phyloP scores from a whole-genome alignment of 2,797 vertebrate species.

The Esox masquinongy region DNA sequence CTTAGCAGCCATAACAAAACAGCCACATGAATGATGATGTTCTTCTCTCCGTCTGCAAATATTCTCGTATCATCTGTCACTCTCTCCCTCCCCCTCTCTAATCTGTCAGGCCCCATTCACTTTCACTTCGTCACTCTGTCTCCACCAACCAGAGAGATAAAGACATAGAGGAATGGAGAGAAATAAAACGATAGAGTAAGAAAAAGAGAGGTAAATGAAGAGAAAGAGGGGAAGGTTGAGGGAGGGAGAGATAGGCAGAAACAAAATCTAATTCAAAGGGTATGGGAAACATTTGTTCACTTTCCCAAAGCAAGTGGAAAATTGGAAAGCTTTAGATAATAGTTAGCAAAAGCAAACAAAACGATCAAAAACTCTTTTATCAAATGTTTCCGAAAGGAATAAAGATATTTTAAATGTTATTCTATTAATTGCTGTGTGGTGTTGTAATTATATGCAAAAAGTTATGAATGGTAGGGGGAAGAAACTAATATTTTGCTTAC shows the following conservation, averaged over 20 bases:
- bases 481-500: too few species aligned
- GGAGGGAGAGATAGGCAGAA: too few species aligned
- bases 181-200: background rate
- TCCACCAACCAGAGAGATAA: background rate
- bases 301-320: too few species aligned
- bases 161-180: conserved; percentile 11
- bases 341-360: background rate
- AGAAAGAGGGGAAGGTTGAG: too few species aligned
- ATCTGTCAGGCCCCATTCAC: conserved; percentile 30
- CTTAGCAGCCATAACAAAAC: conserved; percentile 33
- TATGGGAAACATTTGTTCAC: too few species aligned
- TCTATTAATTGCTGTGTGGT: too few species aligned
- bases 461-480: too few species aligned
- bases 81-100: conserved; percentile 21
- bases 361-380: background rate
- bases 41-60: conserved; percentile 62
- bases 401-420: too few species aligned
- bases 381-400: too few species aligned
- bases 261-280: too few species aligned
- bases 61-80: conserved; percentile 55
- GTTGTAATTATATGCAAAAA: too few species aligned
- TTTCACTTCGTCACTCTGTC: background rate
- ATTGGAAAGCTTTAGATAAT: background rate
- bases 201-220: too few species aligned
- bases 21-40: conserved; percentile 34